Evolutionary conservation across 2,797 vertebrate genomes (phyloP), one percentile per base, ranked within the genome.

Genomic region (Geotrypetes seraphini): DNA sequence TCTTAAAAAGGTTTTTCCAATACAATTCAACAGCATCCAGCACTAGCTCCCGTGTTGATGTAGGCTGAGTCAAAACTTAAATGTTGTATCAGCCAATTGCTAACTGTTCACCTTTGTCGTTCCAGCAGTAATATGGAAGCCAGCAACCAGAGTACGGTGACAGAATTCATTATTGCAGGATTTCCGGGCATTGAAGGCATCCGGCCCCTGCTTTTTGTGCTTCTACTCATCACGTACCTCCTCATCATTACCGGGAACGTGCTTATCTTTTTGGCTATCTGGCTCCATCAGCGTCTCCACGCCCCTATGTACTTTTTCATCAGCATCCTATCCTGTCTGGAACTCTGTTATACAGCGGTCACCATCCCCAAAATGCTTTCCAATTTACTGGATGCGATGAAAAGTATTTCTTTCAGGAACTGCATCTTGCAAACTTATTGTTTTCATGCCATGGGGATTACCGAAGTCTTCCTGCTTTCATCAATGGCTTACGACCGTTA

Each of bases 371-470:
- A 59, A 14, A 60, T 69, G 48, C 53, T 63, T 10, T 50, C 35
- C 7, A 55, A 53, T 16, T 32, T 62, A 10, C 7, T 61, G 22
- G 53, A 37, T 6, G 16, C 56, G 7, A 41, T 36, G 7, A 58
- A 12, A 20, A 47, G 26, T 16, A 64, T 62, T 22, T 61, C 54
- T 11, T 19, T 64, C 10, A 12, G 3, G 4, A 50, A 57, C 2
- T 69, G 50, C 25, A 49, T 64, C 3, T 9, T 54, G 2, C 50
- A 64, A 14, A 64, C 55, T 60, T 64, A 54, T 13, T 66, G 66
- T 22, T 61, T 64, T 18, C 60, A 60, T 8, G 60, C 54, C 0
- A 20, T 57, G n/a, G 47, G 50, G 9, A 57, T 53, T 12, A 54
- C 50, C 0, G 57, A 69, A 8, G 53, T 47, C 3, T 48, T 59